Conservation (phyloP, 2,113 vertebrate species). For the Corynorhinus townsendii region DNA sequence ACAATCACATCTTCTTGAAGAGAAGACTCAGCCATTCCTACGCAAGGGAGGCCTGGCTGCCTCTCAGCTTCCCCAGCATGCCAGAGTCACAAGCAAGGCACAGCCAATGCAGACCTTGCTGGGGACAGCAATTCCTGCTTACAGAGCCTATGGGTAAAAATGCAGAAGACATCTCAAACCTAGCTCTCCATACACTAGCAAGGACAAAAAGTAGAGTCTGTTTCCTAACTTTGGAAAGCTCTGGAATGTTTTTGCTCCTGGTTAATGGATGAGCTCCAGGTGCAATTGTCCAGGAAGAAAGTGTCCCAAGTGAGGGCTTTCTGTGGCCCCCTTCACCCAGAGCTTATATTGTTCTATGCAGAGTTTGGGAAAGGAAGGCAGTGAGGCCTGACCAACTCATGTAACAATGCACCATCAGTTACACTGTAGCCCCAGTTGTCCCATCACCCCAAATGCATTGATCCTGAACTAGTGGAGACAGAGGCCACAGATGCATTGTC, state of each 20-base stretch:
- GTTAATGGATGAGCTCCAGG: not conserved
- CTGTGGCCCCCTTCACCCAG: accelerated
- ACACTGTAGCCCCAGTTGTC: not conserved
- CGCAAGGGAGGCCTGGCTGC: not conserved
- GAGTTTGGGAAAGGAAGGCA: not conserved
- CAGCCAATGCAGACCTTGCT: not conserved
- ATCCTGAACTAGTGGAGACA: not conserved
- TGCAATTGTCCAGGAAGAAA: not conserved
- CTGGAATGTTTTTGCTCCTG: not conserved
- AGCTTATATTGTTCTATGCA: not conserved
- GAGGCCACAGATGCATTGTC: not conserved
- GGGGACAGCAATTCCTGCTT: not conserved
- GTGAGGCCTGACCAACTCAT: not conserved
- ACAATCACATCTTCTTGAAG: not conserved
- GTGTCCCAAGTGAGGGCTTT: not conserved
- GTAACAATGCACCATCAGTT: not conserved
- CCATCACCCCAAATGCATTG: not conserved
- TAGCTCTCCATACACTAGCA: not conserved
- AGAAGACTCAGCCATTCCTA: not conserved
- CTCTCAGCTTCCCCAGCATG: not conserved
- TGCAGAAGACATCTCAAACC: not conserved
- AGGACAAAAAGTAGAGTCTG: not conserved
- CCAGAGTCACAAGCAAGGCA: not conserved
- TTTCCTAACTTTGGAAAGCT: not conserved
- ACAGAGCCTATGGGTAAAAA: not conserved